Base-by-base conservation (phyloP, 2,113 vertebrate species). In the Falcunculus frontatus region DNA sequence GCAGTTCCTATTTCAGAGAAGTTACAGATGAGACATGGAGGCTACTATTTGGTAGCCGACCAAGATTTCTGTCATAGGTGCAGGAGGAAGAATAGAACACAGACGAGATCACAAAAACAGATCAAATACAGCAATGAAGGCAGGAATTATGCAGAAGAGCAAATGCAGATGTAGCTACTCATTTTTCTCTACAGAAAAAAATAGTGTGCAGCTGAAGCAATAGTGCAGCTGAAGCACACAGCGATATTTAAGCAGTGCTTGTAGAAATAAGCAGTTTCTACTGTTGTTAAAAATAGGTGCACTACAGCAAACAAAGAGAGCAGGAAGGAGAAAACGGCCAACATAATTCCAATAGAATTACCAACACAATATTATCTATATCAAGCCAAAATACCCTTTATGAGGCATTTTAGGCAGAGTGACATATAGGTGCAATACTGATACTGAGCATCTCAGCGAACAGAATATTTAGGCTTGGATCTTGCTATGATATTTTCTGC, bases 361-460 rank as follows among this genome's bases (percentile, higher is more conserved):
- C 33, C 52, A 32, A 39, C 30, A 44, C 1, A 4, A 41, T 10
- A 29, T 22, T 22, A 17, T 59, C 30, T 50, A 5, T 10, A 33
- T 89, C n/a, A 81, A 81, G 11, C 8, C 44, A 30, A 62, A 82
- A 80, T 39, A 4, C 29, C 33, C 16, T 57, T 57, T 37, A n/a
- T 42, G 57, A 73, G 27, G 16, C 41, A 47, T 35, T 75, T 92
- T 8, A 80, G 32, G 23, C 37, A 90, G 29, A 39, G 13, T 23
- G 16, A 69, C 6, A 7, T 13, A 33, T 12, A 17, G 14, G 11
- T 39, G 15, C 0, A 1, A 29, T 33, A 41, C 42, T 77, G 50
- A 53, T 56, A 23, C 44, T 39, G 33, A 73, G 1, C 0, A 1
- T 27, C 32, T 37, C 13, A 65, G 32, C 14, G 74, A 76, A 79